A percentile compares a stretch with the other conserved stretches of the same genome.
Evolutionary conservation across 2,797 vertebrate species (phyloP).

Genomic region (Pterois miles): DNA sequence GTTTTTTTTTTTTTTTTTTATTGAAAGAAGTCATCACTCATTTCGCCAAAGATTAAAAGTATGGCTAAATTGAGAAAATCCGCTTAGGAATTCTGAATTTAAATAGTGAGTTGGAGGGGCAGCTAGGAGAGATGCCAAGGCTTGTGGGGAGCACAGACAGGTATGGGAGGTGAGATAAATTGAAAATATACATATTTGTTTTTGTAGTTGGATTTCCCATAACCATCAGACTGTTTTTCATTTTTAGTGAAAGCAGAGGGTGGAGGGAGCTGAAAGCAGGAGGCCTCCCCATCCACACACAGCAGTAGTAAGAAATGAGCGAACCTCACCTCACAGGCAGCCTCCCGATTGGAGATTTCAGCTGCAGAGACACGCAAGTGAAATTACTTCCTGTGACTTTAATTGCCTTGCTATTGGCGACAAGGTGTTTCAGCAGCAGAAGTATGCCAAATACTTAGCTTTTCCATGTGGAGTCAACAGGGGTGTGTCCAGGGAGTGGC

Average conservation of each 20-base stretch:
- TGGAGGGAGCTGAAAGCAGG: slow-evolving; percentile 33
- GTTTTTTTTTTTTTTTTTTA: slow-evolving; percentile 84
- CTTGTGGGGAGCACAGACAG: slow-evolving; percentile 69
- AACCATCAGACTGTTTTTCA: slow-evolving; percentile 63
- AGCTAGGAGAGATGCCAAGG: slow-evolving; percentile 67
- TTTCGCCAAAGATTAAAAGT: slow-evolving; percentile 99
- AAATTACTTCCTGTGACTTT: slow-evolving; percentile 91
- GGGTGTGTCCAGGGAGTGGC: background rate
- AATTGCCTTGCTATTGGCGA: slow-evolving; percentile 92
- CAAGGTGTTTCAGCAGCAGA: slow-evolving; percentile 84
- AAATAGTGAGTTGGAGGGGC: slow-evolving; percentile 88
- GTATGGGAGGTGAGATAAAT: slow-evolving; percentile 83
- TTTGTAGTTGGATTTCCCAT: slow-evolving; percentile 76
- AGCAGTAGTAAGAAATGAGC: slow-evolving; percentile 48
- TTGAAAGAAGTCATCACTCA: slow-evolving; percentile 99
- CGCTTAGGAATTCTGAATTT: slow-evolving; percentile 99
- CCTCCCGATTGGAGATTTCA: slow-evolving; percentile 77
- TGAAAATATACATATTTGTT: slow-evolving; percentile 83
- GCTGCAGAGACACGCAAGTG: slow-evolving; percentile 87
- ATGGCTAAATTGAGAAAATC: slow-evolving; percentile 99
- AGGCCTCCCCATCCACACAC: slow-evolving; percentile 34
- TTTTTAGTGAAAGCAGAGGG: slow-evolving; percentile 44
- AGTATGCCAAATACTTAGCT: slow-evolving; percentile 85
- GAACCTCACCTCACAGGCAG: slow-evolving; percentile 76
- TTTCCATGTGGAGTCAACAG: slow-evolving; percentile 77